Base-by-base conservation (phyloP, 2,888 invertebrate species). In the Heterodera filipjevi region DNA sequence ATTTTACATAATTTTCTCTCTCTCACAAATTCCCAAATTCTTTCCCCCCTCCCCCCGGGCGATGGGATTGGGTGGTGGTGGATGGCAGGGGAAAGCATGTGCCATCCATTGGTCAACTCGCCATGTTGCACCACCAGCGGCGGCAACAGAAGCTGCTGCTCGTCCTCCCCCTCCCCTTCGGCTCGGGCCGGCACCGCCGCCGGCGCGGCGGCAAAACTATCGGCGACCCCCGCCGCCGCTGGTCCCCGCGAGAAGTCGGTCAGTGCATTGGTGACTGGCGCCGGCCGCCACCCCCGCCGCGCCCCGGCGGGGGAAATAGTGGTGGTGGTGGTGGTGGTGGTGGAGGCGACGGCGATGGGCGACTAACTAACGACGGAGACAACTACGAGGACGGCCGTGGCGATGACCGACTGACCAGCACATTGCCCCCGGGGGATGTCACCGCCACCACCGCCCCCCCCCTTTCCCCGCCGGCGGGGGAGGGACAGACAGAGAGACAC, bases 341-440 rank as follows among this genome's bases (percentile, higher is more conserved):
- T n/a, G n/a, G n/a, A n/a, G n/a, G n/a, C n/a, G n/a, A n/a, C 22
- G 59, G n/a, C 59, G 59, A 22, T 27, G 59, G 53, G 59, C 59
- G 59, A 59, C 59, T n/a, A 22, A 59, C 39, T 6, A 39, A 6
- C 39, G 39, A 10, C 39, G 39, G n/a, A 6, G 39, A 39, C 39
- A 12, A 2, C 22, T n/a, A 6, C 59, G 59, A 27, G 6, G 59
- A 27, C 59, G 59, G 22, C 27, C 5, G 59, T 27, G 59, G 49
- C 59, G 59, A 46, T 72, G 72, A 72, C 72, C 72, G 72, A 72
- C 32, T 72, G 72, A 72, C 72, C 72, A 59, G 59, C 59, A 72
- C 72, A 49, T 59, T 27, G 27, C 59, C 59, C 59, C 59, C 59
- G 59, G 59, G 59, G 59, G 59, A 59, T 59, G 59, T 59, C 59